These are phyloP conservation scores for Chionis minor DNA, from an alignment of 2,113 vertebrate species.

Conservation along the genomic window DNA sequence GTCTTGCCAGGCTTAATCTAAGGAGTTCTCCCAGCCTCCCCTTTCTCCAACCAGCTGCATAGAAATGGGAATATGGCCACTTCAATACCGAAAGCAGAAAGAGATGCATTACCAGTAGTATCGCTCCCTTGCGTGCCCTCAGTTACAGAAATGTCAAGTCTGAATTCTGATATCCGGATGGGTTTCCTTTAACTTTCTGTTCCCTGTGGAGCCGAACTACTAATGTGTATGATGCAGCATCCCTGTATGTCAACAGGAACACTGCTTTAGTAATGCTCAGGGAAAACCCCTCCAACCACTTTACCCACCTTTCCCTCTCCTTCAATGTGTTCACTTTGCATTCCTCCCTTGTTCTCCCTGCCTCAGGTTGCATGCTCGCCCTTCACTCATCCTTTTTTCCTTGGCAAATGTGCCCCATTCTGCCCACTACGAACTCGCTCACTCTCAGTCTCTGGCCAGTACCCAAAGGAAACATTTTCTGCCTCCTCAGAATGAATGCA, in stretches of 20 bases:
- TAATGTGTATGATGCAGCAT: neutral
- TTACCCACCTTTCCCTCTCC: neutral
- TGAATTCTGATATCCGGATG: neutral
- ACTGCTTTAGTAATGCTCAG: neutral
- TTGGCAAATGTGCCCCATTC: neutral
- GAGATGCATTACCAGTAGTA: neutral
- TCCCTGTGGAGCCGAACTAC: neutral
- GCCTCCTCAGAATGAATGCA: neutral
- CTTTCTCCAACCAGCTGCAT: neutral
- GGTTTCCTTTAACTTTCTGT: neutral
- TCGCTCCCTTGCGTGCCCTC: neutral
- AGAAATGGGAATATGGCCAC: neutral
- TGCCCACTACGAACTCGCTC: neutral
- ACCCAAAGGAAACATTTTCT: neutral
- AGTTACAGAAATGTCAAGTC: neutral
- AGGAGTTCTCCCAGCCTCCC: neutral
- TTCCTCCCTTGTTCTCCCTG: neutral
- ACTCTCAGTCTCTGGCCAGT: neutral
- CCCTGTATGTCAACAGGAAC: neutral
- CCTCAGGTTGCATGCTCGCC: neutral
- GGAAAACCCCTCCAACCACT: neutral
- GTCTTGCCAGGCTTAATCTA: neutral
- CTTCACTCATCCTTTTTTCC: neutral
- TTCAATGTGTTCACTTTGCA: neutral
- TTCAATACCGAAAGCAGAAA: neutral